These are phyloP conservation scores for Ariopsis seemanni DNA, from an alignment of 2,113 vertebrate species.

Conservation along the genomic window DNA sequence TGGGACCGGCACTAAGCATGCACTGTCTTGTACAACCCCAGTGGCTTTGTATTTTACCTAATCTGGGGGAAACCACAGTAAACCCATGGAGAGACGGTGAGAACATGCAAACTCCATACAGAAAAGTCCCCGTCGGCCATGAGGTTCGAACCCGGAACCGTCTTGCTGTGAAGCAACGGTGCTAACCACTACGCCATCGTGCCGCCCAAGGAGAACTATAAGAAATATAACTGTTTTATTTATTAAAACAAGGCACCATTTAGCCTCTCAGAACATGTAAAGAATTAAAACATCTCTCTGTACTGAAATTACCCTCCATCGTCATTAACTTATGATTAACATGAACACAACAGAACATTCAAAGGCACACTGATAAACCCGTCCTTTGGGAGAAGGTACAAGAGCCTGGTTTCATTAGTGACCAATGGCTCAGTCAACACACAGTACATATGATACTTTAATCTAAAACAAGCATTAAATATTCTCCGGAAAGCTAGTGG, in stretches of 20 bases:
- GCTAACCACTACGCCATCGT: too few species aligned
- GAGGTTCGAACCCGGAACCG: too few species aligned
- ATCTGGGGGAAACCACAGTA: too few species aligned
- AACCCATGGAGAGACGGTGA: too few species aligned
- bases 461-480: slow-evolving; percentile 14
- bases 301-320: not conserved
- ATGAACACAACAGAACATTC: not conserved
- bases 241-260: not conserved
- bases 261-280: not conserved
- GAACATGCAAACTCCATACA: too few species aligned
- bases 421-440: not conserved
- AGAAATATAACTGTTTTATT: not conserved
- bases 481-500: not conserved
- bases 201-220: not conserved
- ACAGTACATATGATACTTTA: not conserved
- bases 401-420: slow-evolving; percentile 17
- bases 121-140: too few species aligned
- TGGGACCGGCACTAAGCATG: too few species aligned
- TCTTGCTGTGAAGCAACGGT: too few species aligned
- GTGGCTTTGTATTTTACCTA: too few species aligned
- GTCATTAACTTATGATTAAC: not conserved
- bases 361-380: slow-evolving; percentile 10
- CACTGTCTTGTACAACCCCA: too few species aligned
- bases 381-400: not conserved
- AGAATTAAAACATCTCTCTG: not conserved